Evolutionary conservation across 2,888 invertebrate genomes (phyloP).

Genomic region (Diploptera punctata): DNA sequence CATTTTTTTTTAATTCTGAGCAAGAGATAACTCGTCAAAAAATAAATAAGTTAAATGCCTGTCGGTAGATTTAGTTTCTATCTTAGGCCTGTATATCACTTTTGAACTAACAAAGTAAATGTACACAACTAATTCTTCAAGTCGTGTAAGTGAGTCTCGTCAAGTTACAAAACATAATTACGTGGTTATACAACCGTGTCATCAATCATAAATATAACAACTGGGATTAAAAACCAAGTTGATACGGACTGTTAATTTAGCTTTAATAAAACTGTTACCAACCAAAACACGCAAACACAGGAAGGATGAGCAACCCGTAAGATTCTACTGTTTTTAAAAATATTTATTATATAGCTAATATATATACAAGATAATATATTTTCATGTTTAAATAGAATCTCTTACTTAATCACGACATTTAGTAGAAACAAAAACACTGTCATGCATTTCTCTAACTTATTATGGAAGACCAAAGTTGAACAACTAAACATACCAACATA

Average conservation of each 20-base stretch:
- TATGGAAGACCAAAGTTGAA: background rate
- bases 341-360: background rate
- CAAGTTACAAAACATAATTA: background rate
- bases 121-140: background rate
- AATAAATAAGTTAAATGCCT: too few relatives aligned
- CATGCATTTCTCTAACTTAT: background rate
- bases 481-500: background rate
- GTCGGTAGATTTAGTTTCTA: too few relatives aligned
- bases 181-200: slow-evolving; percentile 3
- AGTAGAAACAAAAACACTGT: background rate
- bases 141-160: background rate
- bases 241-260: background rate
- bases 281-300: background rate
- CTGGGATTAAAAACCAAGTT: background rate
- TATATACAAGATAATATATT: background rate
- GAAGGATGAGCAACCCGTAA: background rate
- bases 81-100: too few relatives aligned
- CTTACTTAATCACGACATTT: background rate
- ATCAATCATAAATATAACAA: slow-evolving; percentile 9
- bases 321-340: background rate
- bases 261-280: slow-evolving; percentile 3
- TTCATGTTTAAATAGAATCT: background rate
- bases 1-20: too few relatives aligned
- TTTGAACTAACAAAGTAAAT: too few relatives aligned
- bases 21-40: too few relatives aligned